These are phyloP conservation scores for Cryptus viduatorius DNA, from an alignment of 2,888 invertebrate genomes.

Conservation along the genomic window DNA sequence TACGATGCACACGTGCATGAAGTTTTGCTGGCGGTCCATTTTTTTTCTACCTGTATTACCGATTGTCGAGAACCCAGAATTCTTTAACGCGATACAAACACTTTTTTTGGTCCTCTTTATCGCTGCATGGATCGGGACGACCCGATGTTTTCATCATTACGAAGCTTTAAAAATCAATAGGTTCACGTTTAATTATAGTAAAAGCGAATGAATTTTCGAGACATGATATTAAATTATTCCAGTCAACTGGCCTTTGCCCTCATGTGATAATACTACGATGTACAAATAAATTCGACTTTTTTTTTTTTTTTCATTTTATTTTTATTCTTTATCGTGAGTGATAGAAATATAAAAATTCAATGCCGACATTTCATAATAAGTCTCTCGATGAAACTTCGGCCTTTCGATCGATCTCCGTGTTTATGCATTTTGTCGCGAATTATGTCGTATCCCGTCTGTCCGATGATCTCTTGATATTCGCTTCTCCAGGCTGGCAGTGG, in stretches of 20 bases:
- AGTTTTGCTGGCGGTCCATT: slow-evolving; percentile 78
- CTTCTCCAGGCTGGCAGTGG: slow-evolving; percentile 86
- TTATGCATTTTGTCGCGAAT: slow-evolving; percentile 87
- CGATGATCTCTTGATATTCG: slow-evolving; percentile 89
- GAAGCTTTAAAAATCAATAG: too few relatives aligned
- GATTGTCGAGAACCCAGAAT: slow-evolving; percentile 23
- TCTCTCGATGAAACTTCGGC: slow-evolving; percentile 55
- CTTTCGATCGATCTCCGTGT: slow-evolving; percentile 55
- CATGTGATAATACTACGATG: too few relatives aligned
- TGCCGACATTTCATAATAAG: slow-evolving; percentile 57
- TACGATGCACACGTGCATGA: slow-evolving; percentile 69
- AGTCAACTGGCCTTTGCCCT: too few relatives aligned
- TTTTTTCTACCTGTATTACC: slow-evolving; percentile 64
- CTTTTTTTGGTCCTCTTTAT: neutral
- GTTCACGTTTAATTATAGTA: too few relatives aligned
- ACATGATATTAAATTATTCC: too few relatives aligned
- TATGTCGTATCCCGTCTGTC: slow-evolving; percentile 88
- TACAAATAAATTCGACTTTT: neutral
- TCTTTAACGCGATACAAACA: neutral
- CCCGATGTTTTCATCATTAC: too few relatives aligned
- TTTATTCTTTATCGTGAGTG: neutral
- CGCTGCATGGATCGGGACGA: neutral
- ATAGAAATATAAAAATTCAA: neutral
- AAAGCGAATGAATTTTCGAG: too few relatives aligned
- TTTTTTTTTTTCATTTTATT: neutral